Percentiles rank a stretch among this genome's conserved stretches.
phyloP scores from a whole-genome alignment of 2,888 invertebrate species.

The Melinaea menophilus region DNA sequence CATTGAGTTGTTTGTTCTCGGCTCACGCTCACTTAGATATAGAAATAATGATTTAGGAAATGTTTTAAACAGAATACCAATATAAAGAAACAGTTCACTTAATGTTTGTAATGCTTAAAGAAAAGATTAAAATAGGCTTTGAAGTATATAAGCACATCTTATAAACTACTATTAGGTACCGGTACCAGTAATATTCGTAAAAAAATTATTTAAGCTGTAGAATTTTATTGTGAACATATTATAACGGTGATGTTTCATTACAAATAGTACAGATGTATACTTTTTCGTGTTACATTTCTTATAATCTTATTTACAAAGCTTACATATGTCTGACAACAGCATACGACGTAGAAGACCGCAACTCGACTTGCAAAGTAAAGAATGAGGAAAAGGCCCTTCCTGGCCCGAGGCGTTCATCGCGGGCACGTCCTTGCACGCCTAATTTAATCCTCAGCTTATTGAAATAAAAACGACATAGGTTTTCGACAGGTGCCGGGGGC shows the following conservation, averaged over 20 bases:
- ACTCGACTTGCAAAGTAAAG: slow-evolving; percentile 36
- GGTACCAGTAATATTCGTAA: no score
- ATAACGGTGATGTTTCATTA: no score
- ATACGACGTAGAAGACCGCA: slow-evolving; percentile 14
- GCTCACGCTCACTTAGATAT: slow-evolving; percentile 57
- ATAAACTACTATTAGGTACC: no score
- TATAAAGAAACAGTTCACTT: slow-evolving; percentile 19
- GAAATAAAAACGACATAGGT: slow-evolving; percentile 78
- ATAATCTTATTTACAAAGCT: slow-evolving; percentile 31
- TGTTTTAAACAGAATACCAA: slow-evolving; percentile 17
- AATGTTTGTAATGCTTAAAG: not conserved
- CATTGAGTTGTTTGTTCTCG: slow-evolving; percentile 73
- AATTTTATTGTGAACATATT: no score
- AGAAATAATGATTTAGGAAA: slow-evolving; percentile 35
- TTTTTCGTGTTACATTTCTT: slow-evolving; percentile 1
- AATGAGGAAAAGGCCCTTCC: slow-evolving; percentile 48
- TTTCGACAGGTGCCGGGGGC: slow-evolving; percentile 73
- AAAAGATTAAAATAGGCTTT: no score
- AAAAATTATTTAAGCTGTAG: no score
- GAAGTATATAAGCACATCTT: no score
- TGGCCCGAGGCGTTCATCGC: slow-evolving; percentile 40
- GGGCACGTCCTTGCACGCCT: slow-evolving; percentile 68
- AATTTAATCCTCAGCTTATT: slow-evolving; percentile 76
- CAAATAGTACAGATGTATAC: no score
- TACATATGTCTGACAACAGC: slow-evolving; percentile 32